A percentile compares a stretch with the other conserved stretches of the same genome.
Evolutionary conservation across 2,113 vertebrate genomes (phyloP).

Genomic region (Xiphorhynchus elegans): DNA sequence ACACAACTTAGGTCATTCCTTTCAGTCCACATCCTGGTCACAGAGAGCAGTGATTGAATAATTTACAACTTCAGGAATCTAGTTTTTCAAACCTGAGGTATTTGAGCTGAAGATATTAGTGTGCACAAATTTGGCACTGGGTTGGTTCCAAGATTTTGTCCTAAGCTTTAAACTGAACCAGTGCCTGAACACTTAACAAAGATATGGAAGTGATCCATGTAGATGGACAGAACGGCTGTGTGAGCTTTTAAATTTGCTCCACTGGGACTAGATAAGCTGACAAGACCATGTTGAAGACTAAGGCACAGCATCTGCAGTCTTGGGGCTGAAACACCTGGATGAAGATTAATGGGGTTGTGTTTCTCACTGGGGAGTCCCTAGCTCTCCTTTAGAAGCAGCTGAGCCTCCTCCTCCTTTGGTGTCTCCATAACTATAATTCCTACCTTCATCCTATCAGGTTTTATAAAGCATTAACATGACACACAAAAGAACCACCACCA

Average conservation of each 20-base stretch:
- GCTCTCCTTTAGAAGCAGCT: neutral
- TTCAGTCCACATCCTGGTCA: neutral
- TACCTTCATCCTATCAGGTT: neutral
- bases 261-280: too few species aligned
- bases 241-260: neutral
- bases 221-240: neutral
- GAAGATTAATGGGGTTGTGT: fast-evolving
- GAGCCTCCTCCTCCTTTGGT: neutral
- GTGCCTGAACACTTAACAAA: neutral
- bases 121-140: neutral
- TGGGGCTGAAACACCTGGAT: neutral
- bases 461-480: neutral
- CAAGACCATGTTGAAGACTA: neutral
- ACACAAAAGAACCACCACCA: neutral
- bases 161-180: neutral
- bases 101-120: neutral
- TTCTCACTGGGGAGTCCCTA: neutral
- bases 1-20: neutral
- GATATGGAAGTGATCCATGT: fast-evolving
- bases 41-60: neutral
- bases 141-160: fast-evolving
- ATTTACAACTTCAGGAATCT: neutral
- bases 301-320: neutral
- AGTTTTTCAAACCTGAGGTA: neutral
- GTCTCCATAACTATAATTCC: neutral